Evolutionary conservation across 2,888 invertebrate genomes (phyloP), one percentile per base, ranked within the genome.

Genomic region (Epirrita christyi): DNA sequence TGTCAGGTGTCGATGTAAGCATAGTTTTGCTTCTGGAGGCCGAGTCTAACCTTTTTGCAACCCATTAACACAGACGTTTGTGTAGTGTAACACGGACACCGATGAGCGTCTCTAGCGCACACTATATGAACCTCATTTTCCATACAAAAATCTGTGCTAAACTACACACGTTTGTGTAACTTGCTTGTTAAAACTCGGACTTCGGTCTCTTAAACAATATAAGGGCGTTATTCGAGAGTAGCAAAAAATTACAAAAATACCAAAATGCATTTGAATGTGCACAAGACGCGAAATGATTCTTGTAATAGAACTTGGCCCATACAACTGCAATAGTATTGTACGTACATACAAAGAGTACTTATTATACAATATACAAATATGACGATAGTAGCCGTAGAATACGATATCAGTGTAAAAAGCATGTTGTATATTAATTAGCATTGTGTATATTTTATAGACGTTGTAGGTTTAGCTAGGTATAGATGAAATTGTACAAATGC

Each of bases 401-500:
- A 82, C 71, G 67, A 79, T 83, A 81, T 86, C 80, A 79, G 75
- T 90, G 90, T 89, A 90, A 88, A 91, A 90, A 90, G 75, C 85
- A 85, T 88, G 83, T 82, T 91, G 88, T 90, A 90, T 76, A 86
- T 81, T 21, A n/a, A 21, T 21, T 88, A 88, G 88, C 78, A 76
- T 81, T 85, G 83, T 90, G 88, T 90, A 84, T 85, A 90, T 91
- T 90, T 83, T 87, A 73, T 88, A 88, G 85, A 78, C 75, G 83
- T 88, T 74, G 81, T 88, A 88, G 87, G 64, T 13, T 79, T 91
- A 91, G 89, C 78, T 91, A 91, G 90, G 86, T 79, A 84, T 92
- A 92, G 91, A 84, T 80, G 80, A 87, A 91, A 91, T 88, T 92
- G 91, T 92, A 92, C 91, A 92, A 89, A 90, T 83, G 87, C 89